Base-by-base conservation (phyloP, 2,888 invertebrate species). In the Ectemnius continuus region DNA sequence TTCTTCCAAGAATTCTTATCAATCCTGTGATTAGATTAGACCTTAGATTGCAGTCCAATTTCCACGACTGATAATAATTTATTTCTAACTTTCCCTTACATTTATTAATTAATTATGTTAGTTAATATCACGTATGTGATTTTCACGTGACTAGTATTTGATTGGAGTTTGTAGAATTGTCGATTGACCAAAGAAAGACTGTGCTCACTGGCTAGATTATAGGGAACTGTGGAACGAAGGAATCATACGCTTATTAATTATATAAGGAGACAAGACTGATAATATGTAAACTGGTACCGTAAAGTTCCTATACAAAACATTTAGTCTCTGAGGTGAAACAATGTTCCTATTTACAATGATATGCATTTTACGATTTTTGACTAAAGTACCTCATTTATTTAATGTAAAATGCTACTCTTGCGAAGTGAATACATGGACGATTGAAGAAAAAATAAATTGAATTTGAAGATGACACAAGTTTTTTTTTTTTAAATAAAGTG, bases 261-360 rank as follows among this genome's bases (percentile, higher is more conserved):
- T 61, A 20, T 76, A 73, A 74, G 65, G 65, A 74, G 75, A 52
- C 23, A 83, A 86, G 86, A 86, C 86, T 86, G 86, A 85, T 79
- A 70, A 73, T 75, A 64, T 61, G 60, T 20, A 75, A 70, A 65
- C 70, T 70, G 73, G 69, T 81, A 80, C 79, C 67, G 45, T 61
- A 68, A 83, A 82, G 84, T 85, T 86, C 84, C 85, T 86, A 82
- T 67, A 3, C 4, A 57, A 66, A 68, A 1, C 45, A 70, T 48
- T 66, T 73, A 59, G 16, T 6, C 26, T 26, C 18, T 13, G 16
- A 52, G 5, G 1, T 11, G 18, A 16, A 16, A 52, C 58, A 23
- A 11, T 23, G 20, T 23, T 58, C 26, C 58, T 20, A 58, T 23
- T 26, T 58, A 14, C 20, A 16, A 23, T 58, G 2, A 58, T 58